phyloP scores from a whole-genome alignment of 1,140 invertebrate species.

The Zaprionus capensis region DNA sequence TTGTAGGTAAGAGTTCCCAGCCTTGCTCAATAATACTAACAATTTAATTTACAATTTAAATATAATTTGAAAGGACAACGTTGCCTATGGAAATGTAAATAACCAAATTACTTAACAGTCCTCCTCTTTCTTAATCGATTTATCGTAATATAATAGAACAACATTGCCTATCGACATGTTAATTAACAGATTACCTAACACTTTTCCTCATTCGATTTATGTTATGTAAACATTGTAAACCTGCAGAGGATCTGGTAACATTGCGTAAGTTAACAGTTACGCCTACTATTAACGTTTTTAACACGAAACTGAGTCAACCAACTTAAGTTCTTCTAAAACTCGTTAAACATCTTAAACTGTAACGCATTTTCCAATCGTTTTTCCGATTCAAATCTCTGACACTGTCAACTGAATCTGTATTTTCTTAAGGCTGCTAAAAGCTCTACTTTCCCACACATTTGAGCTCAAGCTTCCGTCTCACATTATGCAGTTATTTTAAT shows the following conservation, averaged over 20 bases:
- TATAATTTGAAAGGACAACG: neutral
- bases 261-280: too few relatives aligned
- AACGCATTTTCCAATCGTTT: neutral
- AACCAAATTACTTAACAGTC: neutral
- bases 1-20: too few relatives aligned
- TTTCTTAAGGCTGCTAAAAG: constrained; percentile 6
- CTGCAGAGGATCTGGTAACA: neutral
- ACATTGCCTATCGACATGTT: neutral
- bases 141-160: too few relatives aligned
- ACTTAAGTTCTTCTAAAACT: too few relatives aligned
- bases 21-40: too few relatives aligned
- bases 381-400: neutral
- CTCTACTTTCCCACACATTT: neutral
- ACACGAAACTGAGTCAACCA: too few relatives aligned
- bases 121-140: neutral
- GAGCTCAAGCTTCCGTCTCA: neutral
- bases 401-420: constrained; percentile 2
- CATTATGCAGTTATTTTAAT: constrained; percentile 1
- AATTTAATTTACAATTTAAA: too few relatives aligned
- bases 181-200: neutral
- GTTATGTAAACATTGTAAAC: neutral
- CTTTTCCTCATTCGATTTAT: neutral
- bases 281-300: too few relatives aligned
- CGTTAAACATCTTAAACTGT: neutral
- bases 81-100: neutral